Evolutionary conservation across 2,113 vertebrate species (phyloP), one percentile per base, ranked within the genome.

Genomic region (Saccopteryx bilineata): DNA sequence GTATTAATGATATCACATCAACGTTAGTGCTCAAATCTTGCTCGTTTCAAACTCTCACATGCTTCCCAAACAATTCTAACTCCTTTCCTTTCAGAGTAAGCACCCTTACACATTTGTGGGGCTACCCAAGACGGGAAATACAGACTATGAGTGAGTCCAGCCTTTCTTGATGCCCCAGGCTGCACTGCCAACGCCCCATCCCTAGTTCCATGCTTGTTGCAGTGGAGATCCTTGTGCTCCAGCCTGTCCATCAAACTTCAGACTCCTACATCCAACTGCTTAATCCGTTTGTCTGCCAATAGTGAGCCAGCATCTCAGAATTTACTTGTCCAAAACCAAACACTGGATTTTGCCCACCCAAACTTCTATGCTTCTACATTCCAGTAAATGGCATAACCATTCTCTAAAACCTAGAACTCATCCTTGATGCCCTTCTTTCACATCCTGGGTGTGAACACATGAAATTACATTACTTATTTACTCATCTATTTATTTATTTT

Each of bases 341-440:
- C 9, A 56, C 31, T 82, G 48, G 14, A 31, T 87, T 90, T 65
- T 83, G 46, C 13, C 61, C 68, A 87, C 39, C 28, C 33, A 75
- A 91, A 91, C 17, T 1, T 12, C 84, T 56, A 50, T 13, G 6
- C 18, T n/a, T 66, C 19, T 39, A 13, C 46, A 63, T 82, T 75
- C 87, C 58, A 87, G 50, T 89, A 95, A 58, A 68, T 83, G 46
- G 8, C 2, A 54, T 23, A 75, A 65, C 5, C 19, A 52, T 74
- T 74, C 71, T 84, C 65, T 15, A 76, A 82, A 89, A 48, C 18
- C 46, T 85, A 50, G 31, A 91, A 39, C 9, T 91, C 69, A 94
- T 63, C 28, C 31, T 76, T 63, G 14, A 81, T 89, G 93, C 15
- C 11, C 76, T 74, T 94, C 69, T 93, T 81, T 81, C 21, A 56